These are phyloP conservation scores for Charina bottae DNA, from an alignment of 2,113 vertebrate species.

Conservation along the genomic window DNA sequence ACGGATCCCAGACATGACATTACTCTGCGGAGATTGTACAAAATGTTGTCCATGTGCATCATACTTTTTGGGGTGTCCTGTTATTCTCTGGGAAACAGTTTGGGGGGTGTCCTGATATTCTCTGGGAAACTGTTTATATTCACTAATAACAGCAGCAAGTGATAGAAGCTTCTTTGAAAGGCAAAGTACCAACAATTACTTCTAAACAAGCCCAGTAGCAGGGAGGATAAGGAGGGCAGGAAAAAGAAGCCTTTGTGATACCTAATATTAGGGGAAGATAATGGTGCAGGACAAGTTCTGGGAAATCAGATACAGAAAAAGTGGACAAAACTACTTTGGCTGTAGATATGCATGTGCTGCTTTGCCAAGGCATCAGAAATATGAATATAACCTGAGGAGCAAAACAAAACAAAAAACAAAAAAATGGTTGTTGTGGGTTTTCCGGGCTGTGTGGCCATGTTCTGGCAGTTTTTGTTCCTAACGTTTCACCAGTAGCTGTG, in stretches of 20 bases:
- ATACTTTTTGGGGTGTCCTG: not conserved
- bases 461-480: too few species aligned
- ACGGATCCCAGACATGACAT: not conserved
- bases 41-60: not conserved
- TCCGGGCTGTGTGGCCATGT: too few species aligned
- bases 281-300: not conserved
- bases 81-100: not conserved
- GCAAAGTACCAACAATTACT: constrained; percentile 11
- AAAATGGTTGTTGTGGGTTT: too few species aligned
- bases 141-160: constrained; percentile 6
- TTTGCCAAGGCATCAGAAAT: constrained; percentile 23
- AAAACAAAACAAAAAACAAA: too few species aligned
- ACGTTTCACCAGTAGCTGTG: too few species aligned
- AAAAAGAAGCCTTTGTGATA: not conserved
- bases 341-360: not conserved
- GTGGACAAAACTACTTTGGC: not conserved
- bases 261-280: not conserved
- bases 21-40: not conserved
- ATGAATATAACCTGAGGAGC: constrained; percentile 7
- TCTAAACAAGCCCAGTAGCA: not conserved
- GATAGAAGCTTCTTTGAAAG: constrained; percentile 11
- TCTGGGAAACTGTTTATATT: not conserved
- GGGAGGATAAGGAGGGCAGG: not conserved
- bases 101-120: not conserved
- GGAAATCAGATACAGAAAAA: not conserved